A percentile compares a stretch with the other conserved stretches of the same genome.
Evolutionary conservation across 1,140 invertebrate genomes (phyloP).

Genomic region (Macrobrachium rosenbergii): DNA sequence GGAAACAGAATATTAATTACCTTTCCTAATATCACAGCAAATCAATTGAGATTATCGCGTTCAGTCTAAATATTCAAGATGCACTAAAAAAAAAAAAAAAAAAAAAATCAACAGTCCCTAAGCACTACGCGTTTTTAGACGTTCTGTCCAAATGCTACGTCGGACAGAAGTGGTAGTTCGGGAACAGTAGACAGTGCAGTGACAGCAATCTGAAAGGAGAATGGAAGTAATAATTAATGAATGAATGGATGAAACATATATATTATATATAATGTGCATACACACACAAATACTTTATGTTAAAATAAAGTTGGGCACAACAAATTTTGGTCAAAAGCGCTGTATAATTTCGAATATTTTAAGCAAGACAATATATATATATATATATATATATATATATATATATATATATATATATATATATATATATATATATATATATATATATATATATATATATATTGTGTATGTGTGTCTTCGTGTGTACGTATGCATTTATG

Average conservation of each 20-base stretch:
- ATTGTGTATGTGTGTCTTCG: not conserved
- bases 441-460: not conserved
- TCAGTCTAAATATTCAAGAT: not conserved
- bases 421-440: not conserved
- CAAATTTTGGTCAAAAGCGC: too few relatives aligned
- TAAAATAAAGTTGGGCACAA: too few relatives aligned
- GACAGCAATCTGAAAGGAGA: conserved; percentile 81
- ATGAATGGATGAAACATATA: not conserved
- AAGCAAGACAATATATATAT: not conserved
- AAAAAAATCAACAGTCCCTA: too few relatives aligned
- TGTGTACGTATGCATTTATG: not conserved
- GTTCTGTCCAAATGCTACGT: conserved; percentile 60
- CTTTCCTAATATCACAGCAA: too few relatives aligned
- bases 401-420: not conserved
- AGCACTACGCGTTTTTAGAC: too few relatives aligned
- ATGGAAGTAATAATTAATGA: conserved; percentile 61
- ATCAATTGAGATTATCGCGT: not conserved
- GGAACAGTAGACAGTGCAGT: conserved; percentile 88
- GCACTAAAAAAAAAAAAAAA: not conserved
- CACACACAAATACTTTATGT: not conserved
- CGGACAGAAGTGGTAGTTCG: conserved; percentile 83
- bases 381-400: not conserved
- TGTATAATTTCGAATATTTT: too few relatives aligned
- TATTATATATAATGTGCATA: not conserved
- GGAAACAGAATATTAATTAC: too few relatives aligned